Conservation (phyloP, 2,888 invertebrate species). For the Elysia crispata region DNA sequence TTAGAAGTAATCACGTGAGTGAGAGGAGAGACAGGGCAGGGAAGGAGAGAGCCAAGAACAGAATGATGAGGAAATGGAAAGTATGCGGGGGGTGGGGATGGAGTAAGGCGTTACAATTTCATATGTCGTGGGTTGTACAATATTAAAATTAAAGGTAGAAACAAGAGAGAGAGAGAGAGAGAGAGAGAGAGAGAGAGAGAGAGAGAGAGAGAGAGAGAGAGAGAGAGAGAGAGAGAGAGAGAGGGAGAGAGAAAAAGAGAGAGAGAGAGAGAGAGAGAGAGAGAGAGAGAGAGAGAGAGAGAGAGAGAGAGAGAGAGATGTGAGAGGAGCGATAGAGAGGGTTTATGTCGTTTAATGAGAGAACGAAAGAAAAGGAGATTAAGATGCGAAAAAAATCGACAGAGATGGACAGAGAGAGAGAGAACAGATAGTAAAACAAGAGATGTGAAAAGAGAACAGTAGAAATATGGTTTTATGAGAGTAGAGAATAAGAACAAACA, state of each 20-base stretch:
- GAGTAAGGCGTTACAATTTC: no score
- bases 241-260: not conserved
- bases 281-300: not conserved
- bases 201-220: not conserved
- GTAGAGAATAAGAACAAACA: no score
- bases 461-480: no score
- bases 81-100: no score
- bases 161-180: not conserved
- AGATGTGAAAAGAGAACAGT: no score
- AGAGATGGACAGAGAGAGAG: not conserved
- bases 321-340: not conserved
- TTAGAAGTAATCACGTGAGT: no score
- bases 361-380: not conserved
- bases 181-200: not conserved
- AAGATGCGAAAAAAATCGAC: conserved; percentile 14
- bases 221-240: not conserved
- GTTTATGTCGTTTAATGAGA: no score
- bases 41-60: no score
- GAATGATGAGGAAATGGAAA: no score
- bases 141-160: no score
- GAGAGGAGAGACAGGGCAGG: no score
- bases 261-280: not conserved
- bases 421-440: not conserved
- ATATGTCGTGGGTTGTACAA: no score
- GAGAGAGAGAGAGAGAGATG: not conserved